Percentiles rank a stretch among this genome's conserved stretches.
Conservation (phyloP, 2,113 vertebrate genomes). For the Nansenia antarctica region DNA sequence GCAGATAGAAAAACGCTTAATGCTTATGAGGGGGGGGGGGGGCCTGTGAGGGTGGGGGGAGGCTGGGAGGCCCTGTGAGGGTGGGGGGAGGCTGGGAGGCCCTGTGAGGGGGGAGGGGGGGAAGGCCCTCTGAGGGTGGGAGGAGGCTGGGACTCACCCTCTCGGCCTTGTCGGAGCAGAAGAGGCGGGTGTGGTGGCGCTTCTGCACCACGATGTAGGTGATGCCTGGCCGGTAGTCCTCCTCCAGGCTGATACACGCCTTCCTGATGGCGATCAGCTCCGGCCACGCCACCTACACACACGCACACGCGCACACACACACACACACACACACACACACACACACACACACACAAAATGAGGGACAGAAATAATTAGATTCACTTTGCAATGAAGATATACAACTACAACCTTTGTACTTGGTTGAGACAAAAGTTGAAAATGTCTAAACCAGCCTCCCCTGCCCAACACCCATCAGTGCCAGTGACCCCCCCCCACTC, state of each 20-base stretch:
- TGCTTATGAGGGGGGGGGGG: no score
- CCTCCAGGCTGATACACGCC: slow-evolving; percentile 97
- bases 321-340: not conserved
- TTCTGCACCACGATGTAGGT: slow-evolving; percentile 99
- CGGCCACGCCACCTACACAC: slow-evolving; percentile 92
- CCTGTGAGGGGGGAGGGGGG: no score
- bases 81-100: no score
- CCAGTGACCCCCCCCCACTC: no score
- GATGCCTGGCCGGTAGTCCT: slow-evolving; percentile 97
- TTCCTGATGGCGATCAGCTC: slow-evolving; percentile 98
- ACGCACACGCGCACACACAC: not conserved
- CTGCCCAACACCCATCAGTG: no score
- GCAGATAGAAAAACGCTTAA: no score
- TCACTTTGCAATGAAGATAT: not conserved
- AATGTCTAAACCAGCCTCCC: not conserved
- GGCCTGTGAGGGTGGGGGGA: no score
- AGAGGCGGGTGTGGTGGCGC: slow-evolving; percentile 96
- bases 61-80: no score
- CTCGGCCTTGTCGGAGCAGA: slow-evolving; percentile 98
- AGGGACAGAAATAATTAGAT: not conserved
- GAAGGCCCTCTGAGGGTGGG: no score
- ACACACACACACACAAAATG: not conserved
- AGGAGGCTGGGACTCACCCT: slow-evolving; percentile 89
- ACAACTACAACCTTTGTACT: not conserved
- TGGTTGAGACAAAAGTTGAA: not conserved